phyloP scores from a whole-genome alignment of 2,797 vertebrate species.

The Eptatretus atami region DNA sequence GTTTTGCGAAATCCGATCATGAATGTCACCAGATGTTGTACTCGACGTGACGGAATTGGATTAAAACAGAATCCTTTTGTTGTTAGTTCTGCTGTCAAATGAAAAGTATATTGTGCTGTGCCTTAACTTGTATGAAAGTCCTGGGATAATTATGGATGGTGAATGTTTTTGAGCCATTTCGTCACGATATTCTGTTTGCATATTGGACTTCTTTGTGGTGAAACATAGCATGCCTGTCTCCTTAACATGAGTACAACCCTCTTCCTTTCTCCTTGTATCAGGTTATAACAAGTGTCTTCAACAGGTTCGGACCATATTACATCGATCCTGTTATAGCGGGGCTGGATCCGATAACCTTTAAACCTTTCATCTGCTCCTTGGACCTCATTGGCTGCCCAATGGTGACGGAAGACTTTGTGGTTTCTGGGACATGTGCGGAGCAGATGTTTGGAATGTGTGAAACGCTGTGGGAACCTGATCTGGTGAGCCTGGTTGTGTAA shows the following conservation, averaged over 20 bases:
- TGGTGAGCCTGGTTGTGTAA: slow-evolving; percentile 26
- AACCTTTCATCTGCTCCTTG: slow-evolving; percentile 81
- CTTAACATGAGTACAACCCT: neutral
- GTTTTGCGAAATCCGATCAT: too few species aligned
- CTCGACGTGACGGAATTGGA: too few species aligned
- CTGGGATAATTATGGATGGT: too few species aligned
- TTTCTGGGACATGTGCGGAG: slow-evolving; percentile 77
- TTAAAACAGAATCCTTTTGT: too few species aligned
- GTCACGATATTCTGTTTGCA: too few species aligned
- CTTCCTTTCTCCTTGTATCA: neutral
- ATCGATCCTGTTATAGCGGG: slow-evolving; percentile 81
- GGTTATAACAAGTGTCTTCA: too few species aligned
- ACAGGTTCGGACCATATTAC: slow-evolving; percentile 79
- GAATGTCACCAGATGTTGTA: too few species aligned
- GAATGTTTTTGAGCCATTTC: too few species aligned
- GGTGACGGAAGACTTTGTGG: slow-evolving; percentile 89
- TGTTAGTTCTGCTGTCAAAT: too few species aligned
- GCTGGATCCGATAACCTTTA: slow-evolving; percentile 41
- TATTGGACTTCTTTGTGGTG: too few species aligned
- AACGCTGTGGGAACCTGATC: slow-evolving; percentile 72
- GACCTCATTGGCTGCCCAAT: slow-evolving; percentile 91
- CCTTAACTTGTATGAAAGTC: too few species aligned
- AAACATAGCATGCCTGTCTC: neutral
- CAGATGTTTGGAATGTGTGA: slow-evolving; percentile 99
- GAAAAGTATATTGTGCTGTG: too few species aligned